A percentile compares a stretch with the other conserved stretches of the same genome.
These are phyloP conservation scores for Epiblema foenella DNA, from an alignment of 2,888 invertebrate species.

Conservation along the genomic window DNA sequence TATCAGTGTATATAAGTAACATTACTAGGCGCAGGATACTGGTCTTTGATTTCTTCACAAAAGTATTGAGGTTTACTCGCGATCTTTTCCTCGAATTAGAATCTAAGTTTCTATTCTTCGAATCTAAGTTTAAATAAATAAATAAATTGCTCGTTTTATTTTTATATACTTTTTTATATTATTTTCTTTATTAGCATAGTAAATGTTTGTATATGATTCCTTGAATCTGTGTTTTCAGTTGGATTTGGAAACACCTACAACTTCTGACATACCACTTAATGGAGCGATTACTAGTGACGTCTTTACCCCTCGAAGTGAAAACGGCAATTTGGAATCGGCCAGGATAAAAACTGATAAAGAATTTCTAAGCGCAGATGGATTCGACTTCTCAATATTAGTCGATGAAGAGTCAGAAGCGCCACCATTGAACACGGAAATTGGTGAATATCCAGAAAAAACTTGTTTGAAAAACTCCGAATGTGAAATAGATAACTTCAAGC, in stretches of 20 bases:
- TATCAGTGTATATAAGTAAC: neutral
- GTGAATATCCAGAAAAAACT: constrained; percentile 59
- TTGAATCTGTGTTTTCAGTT: constrained; percentile 59
- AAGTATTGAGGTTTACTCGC: too few relatives aligned
- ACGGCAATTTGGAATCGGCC: constrained; percentile 57
- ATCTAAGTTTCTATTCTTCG: too few relatives aligned
- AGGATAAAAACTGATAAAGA: constrained; percentile 64
- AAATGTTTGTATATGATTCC: too few relatives aligned
- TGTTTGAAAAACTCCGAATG: constrained; percentile 59
- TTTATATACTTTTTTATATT: too few relatives aligned
- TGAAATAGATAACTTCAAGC: constrained; percentile 47
- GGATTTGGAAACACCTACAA: constrained; percentile 81
- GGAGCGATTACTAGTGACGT: constrained; percentile 66
- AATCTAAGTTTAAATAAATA: too few relatives aligned
- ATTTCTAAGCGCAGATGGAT: constrained; percentile 70
- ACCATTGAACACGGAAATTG: constrained; percentile 52
- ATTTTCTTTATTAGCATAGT: too few relatives aligned
- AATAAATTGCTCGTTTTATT: too few relatives aligned
- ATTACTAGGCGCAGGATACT: too few relatives aligned
- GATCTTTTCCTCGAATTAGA: too few relatives aligned
- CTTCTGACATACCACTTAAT: constrained; percentile 75
- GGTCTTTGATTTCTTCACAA: too few relatives aligned
- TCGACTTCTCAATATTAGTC: constrained; percentile 73
- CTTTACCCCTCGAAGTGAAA: constrained; percentile 69
- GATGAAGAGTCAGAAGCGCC: constrained; percentile 69